Base-by-base conservation (phyloP, 2,888 invertebrate species). In the Polymixis lichenea region DNA sequence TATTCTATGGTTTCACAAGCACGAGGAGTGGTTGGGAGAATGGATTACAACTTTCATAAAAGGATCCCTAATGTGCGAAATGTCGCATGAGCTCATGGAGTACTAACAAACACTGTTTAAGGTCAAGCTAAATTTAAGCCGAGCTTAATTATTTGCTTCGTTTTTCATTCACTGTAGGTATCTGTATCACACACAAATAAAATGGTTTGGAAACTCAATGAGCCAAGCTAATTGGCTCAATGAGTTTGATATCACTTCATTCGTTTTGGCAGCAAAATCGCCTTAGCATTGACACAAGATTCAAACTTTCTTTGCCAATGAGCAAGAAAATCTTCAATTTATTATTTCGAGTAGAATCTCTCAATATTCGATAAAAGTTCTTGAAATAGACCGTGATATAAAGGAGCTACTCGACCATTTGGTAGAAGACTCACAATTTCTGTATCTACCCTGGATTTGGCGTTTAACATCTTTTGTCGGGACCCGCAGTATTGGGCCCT, bases 401-500 rank as follows among this genome's bases (percentile, higher is more conserved):
- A 83, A 72, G 65, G 74, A 53, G 65, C 61, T 25, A 49, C 25
- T 58, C 77, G 32, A 53, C 55, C 72, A 76, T 74, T 76, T 62
- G 53, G 64, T 32, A 25, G 55, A 70, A 73, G 28, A 38, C 51
- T 28, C 32, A 72, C 70, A 77, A 74, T 79, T 75, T 73, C 60
- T 68, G n/a, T 61, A 64, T 38, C 25, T 51, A 32, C 55, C 69
- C 58, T 43, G 69, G 28, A 49, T 75, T 51, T 58, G 28, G 38
- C 74, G 72, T 75, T 85, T 74, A 77, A 78, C 55, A 53, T 74
- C 72, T 61, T 70, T 79, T 72, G 67, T 66, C 67, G 60, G 25
- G 22, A 22, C 32, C 56, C 67, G 58, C 55, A 67, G 56, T 56
- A 72, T 71, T 56, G 66, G 67, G 58, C 43, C 62, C 60, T 77